These are phyloP conservation scores for Rhabdomys dilectus DNA, from an alignment of 2,113 vertebrate genomes.

Conservation along the genomic window DNA sequence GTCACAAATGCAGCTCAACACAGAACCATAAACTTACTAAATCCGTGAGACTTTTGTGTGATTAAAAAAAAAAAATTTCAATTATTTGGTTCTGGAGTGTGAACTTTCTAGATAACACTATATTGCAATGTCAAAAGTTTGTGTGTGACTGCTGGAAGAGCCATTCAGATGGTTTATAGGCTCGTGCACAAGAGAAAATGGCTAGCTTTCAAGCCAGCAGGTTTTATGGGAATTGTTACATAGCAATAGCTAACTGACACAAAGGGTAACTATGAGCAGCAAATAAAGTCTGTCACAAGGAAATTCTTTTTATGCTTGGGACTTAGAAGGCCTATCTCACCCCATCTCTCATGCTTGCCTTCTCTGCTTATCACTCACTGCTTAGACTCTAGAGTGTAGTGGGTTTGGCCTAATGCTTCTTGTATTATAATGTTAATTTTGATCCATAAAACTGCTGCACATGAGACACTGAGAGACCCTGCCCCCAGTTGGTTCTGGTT, in stretches of 20 bases:
- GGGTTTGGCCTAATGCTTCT: too few species aligned
- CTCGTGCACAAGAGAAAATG: not conserved
- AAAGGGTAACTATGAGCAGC: not conserved
- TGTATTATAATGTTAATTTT: too few species aligned
- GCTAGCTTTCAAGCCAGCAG: not conserved
- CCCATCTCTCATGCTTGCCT: not conserved
- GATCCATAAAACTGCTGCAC: too few species aligned
- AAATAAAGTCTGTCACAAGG: not conserved
- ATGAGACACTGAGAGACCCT: too few species aligned
- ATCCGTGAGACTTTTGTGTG: not conserved
- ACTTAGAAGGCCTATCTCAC: not conserved
- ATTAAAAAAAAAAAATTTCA: not conserved
- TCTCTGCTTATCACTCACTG: not conserved
- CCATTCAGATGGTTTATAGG: not conserved
- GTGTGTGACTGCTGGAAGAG: not conserved
- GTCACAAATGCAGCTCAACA: not conserved
- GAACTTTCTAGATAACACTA: not conserved
- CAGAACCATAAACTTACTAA: not conserved
- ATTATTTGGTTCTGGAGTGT: not conserved
- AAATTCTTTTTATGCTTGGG: not conserved
- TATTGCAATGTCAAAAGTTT: not conserved
- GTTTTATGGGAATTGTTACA: not conserved
- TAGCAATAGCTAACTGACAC: not conserved
- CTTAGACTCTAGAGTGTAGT: accelerated
- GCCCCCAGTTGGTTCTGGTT: too few species aligned